Conservation (phyloP, 2,888 invertebrate species). For the Hirudinaria manillensis region DNA sequence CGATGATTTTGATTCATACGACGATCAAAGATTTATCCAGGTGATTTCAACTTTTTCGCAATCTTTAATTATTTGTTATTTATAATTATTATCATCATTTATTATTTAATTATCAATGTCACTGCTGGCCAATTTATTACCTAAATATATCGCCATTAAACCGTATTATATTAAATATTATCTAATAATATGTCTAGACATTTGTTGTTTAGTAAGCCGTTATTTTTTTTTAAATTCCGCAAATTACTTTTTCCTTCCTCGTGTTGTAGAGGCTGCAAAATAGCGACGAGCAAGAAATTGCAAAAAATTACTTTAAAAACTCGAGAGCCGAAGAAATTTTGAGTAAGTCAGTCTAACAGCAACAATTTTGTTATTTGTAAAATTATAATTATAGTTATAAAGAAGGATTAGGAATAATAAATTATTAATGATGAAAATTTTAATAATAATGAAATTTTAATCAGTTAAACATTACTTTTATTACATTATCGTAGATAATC, state of each 20-base stretch:
- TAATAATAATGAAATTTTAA: not conserved
- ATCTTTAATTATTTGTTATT: too few species aligned
- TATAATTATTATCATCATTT: not conserved
- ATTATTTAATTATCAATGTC: too few species aligned
- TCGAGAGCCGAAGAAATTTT: conserved; percentile 63
- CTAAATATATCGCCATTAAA: too few species aligned
- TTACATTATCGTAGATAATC: not conserved
- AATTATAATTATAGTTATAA: conserved; percentile 10
- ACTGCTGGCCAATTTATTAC: too few species aligned
- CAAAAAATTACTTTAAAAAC: conserved; percentile 69
- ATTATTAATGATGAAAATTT: not conserved
- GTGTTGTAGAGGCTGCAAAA: conserved; percentile 56
- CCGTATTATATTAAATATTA: too few species aligned
- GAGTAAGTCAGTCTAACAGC: conserved; percentile 56
- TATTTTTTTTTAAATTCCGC: not conserved
- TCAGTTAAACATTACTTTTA: not conserved
- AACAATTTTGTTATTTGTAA: not conserved
- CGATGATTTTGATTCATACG: conserved; percentile 16
- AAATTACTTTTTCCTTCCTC: not conserved
- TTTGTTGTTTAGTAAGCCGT: not conserved
- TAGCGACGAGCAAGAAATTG: conserved; percentile 62
- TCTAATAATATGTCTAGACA: too few species aligned
- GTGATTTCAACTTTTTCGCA: not conserved
- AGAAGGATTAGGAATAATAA: conserved; percentile 9
- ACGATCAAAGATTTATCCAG: conserved; percentile 9